A percentile compares a stretch with the other conserved stretches of the same genome.
These are phyloP conservation scores for Tridacna gigas DNA, from an alignment of 2,888 invertebrate genomes.

Conservation along the genomic window DNA sequence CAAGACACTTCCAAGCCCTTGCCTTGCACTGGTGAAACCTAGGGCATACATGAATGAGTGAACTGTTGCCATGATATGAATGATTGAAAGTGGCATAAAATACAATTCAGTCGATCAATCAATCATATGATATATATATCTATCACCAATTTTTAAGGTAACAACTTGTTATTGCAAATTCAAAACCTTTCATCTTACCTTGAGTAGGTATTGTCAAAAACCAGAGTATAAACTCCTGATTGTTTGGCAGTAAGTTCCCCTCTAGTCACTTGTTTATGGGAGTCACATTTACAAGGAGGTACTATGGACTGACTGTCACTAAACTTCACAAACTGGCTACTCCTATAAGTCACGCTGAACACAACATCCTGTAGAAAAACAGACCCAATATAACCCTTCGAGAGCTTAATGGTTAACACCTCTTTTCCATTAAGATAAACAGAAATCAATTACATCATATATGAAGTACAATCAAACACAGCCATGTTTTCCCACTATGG, in stretches of 20 bases:
- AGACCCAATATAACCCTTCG: no score
- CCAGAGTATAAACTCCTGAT: constrained; percentile 81
- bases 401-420: no score
- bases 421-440: no score
- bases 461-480: no score
- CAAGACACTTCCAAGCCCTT: no score
- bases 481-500: no score
- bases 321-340: constrained; percentile 58
- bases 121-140: no score
- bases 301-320: constrained; percentile 74
- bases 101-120: not conserved
- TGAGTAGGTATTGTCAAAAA: constrained; percentile 83
- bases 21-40: no score
- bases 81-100: no score
- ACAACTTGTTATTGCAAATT: not conserved
- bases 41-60: no score
- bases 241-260: constrained; percentile 81
- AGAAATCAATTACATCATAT: no score
- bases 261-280: constrained; percentile 78
- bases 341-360: constrained; percentile 79
- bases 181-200: constrained; percentile 69
- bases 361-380: constrained; percentile 76
- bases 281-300: constrained; percentile 80
- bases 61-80: no score
- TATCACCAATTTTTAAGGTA: not conserved